phyloP scores from a whole-genome alignment of 2,888 invertebrate species.

The Plutella xylostella region DNA sequence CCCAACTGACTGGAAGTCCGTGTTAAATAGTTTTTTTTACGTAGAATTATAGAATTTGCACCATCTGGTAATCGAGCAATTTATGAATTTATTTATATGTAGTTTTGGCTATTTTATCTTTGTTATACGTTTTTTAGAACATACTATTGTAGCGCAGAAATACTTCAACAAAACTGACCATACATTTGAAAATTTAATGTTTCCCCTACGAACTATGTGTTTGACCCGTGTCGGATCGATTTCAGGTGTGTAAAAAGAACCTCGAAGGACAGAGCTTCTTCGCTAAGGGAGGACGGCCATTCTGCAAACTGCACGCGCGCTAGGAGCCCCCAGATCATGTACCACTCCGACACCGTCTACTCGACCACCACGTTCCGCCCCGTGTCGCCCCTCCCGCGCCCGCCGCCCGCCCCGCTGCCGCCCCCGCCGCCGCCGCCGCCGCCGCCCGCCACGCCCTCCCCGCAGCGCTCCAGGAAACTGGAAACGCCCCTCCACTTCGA shows the following conservation, averaged over 20 bases:
- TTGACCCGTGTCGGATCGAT: slow-evolving; percentile 15
- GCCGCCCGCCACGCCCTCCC: slow-evolving; percentile 36
- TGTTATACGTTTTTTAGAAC: not conserved
- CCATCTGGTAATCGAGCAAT: not conserved
- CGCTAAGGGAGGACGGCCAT: slow-evolving; percentile 97
- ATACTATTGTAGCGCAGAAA: not conserved
- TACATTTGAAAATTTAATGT: not conserved
- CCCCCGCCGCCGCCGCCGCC: too few species aligned
- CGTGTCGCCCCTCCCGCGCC: slow-evolving; percentile 48
- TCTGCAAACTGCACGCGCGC: slow-evolving; percentile 98
- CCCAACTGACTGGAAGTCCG: slow-evolving; percentile 10
- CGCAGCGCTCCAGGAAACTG: slow-evolving; percentile 61
- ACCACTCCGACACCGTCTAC: slow-evolving; percentile 66
- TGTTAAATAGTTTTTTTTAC: not conserved
- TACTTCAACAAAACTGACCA: not conserved
- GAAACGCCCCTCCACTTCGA: slow-evolving; percentile 67
- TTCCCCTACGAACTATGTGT: not conserved
- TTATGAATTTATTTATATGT: slow-evolving; percentile 25
- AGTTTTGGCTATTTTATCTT: slow-evolving; percentile 64
- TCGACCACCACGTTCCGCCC: slow-evolving; percentile 60
- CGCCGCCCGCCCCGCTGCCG: slow-evolving; percentile 33
- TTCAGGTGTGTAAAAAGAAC: slow-evolving; percentile 97
- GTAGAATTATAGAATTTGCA: slow-evolving; percentile 6
- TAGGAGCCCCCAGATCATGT: slow-evolving; percentile 63
- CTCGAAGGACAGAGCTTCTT: slow-evolving; percentile 99